Base-by-base conservation (phyloP, 2,888 invertebrate genomes). In the Diarsia brunnea region DNA sequence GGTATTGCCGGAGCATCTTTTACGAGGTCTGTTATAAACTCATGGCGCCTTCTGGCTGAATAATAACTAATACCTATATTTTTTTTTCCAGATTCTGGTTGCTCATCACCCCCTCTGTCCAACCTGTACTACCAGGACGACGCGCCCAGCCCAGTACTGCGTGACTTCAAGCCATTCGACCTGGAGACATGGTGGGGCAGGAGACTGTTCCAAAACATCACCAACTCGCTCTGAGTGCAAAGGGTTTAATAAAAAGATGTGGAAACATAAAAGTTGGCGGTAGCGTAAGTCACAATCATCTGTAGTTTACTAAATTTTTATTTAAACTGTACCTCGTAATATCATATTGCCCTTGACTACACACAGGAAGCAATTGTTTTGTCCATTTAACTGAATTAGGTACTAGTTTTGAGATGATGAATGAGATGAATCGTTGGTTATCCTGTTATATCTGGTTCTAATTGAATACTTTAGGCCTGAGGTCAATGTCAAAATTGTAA, bases 161-260 rank as follows among this genome's bases (percentile, higher is more conserved):
- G 97, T 89, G 98, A 98, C 94, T 99, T 99, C 93, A 98, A 98
- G 91, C 98, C 98, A 31, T 99, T 99, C 91, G 99, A 99, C 96
- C 97, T 99, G 91, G 99, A 98, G 93, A 98, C 98, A 55, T 99
- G 98, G 98, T 99, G 98, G 98, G 98, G 98, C 81, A 98, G 98
- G 92, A 97, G 98, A 84, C 96, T 98, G 82, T 98, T 98, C 96
- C 98, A 98, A 90, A 98, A 98, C 93, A 98, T 98, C 93, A 98
- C 98, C 76, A 98, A 98, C 94, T 98, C 98, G 80, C 97, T 98
- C 87, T 97, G 96, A 97, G 89, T 69, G 75, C 60, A 43, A 75
- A 73, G 72, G 69, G 67, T 69, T 58, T 69, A 68, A 66, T 76
- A 53, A 70, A 71, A 79, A 81, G 66, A 84, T 83, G 86, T 75